Percentiles rank a stretch among this genome's conserved stretches.
Evolutionary conservation across 1,140 invertebrate species (phyloP).

Genomic region (Oppia nitens): DNA sequence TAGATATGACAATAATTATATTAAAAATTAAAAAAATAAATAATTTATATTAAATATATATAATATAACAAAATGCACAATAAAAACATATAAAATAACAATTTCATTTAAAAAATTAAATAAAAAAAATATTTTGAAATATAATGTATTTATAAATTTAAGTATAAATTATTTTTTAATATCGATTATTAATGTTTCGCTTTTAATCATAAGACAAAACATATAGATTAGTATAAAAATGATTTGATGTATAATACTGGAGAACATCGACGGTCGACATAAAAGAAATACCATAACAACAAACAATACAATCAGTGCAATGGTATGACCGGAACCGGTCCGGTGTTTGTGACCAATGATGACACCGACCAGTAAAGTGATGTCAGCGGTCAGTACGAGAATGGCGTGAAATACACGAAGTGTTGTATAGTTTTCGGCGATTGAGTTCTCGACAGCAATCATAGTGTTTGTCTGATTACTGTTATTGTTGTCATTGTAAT

Average conservation of each 20-base stretch:
- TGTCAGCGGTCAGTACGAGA: neutral
- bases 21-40: no score
- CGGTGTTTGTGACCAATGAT: neutral
- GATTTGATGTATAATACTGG: neutral
- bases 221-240: neutral
- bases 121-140: no score
- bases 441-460: neutral
- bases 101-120: no score
- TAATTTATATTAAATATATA: no score
- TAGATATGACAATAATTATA: no score
- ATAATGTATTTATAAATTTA: no score
- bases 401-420: neutral
- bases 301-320: neutral
- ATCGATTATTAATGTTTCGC: no score
- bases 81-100: no score
- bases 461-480: neutral
- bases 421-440: neutral
- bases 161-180: no score
- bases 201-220: neutral
- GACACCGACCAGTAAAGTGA: neutral
- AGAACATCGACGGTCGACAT: neutral
- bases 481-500: neutral
- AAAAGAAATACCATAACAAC: neutral
- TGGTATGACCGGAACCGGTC: neutral
- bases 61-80: no score